Evolutionary conservation across 2,797 vertebrate genomes (phyloP).

Genomic region (Lacerta agilis): DNA sequence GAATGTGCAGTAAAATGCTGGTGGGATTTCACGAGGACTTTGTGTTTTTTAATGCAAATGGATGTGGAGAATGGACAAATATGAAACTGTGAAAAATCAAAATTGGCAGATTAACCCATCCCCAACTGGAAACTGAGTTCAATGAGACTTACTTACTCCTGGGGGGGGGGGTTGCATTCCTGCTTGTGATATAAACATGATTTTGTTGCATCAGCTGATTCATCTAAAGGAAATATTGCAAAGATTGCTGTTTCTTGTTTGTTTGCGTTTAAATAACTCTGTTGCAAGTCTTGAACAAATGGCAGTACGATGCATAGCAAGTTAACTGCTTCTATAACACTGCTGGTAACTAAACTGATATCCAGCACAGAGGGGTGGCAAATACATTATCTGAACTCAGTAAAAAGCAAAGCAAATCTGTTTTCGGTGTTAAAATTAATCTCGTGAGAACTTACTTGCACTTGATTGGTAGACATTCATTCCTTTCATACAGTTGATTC

Average conservation of each 20-base stretch:
- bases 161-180: too few relatives aligned
- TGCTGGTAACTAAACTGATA: constrained; percentile 81
- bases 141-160: too few relatives aligned
- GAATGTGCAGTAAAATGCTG: too few relatives aligned
- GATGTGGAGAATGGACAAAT: too few relatives aligned
- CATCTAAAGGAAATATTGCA: constrained; percentile 55
- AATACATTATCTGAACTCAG: background rate
- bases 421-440: background rate
- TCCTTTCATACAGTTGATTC: background rate
- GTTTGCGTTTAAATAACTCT: constrained; percentile 64
- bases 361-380: constrained; percentile 45
- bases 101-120: too few relatives aligned
- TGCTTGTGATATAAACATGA: constrained; percentile 50
- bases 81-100: too few relatives aligned
- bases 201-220: constrained; percentile 58
- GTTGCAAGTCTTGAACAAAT: constrained; percentile 65
- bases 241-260: constrained; percentile 51
- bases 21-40: too few relatives aligned
- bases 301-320: constrained; percentile 83
- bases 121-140: background rate
- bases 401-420: background rate
- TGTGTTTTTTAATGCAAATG: too few relatives aligned
- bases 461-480: background rate
- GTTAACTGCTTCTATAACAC: constrained; percentile 84
- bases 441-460: background rate